A percentile compares a stretch with the other conserved stretches of the same genome.
phyloP scores from a whole-genome alignment of 1,140 invertebrate species.

The Stratiolaelaps scimitus region DNA sequence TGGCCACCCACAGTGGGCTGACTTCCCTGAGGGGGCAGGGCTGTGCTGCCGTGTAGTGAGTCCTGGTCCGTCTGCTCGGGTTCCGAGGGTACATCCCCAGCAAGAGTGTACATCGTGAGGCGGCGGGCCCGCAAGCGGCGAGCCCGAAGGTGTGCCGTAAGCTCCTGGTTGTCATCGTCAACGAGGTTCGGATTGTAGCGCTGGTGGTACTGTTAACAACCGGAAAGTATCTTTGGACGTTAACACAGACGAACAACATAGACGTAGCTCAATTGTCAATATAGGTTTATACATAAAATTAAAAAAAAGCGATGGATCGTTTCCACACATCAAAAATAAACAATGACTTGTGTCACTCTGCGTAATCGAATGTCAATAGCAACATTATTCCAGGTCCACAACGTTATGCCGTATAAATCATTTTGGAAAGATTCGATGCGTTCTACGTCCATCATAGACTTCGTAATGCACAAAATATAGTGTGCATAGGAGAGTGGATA shows the following conservation, averaged over 20 bases:
- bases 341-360: too few species aligned
- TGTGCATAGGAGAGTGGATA: too few species aligned
- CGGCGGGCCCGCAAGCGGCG: constrained; percentile 39
- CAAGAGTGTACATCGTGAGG: constrained; percentile 37
- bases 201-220: constrained; percentile 40
- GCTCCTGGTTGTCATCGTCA: constrained; percentile 40
- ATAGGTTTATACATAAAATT: too few species aligned
- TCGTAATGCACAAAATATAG: too few species aligned
- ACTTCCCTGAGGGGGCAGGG: neutral
- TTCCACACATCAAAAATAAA: neutral
- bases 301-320: neutral
- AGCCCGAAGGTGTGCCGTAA: constrained; percentile 38
- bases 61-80: constrained; percentile 26
- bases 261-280: too few species aligned
- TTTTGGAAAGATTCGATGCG: too few species aligned
- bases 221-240: too few species aligned
- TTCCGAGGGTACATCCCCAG: constrained; percentile 5
- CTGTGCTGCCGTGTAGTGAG: constrained; percentile 12
- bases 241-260: too few species aligned
- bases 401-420: too few species aligned
- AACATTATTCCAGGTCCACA: too few species aligned
- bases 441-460: too few species aligned
- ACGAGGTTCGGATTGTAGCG: constrained; percentile 43
- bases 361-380: too few species aligned
- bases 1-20: neutral